Conservation (phyloP, 2,113 vertebrate species). For the Ramphastos sulfuratus region DNA sequence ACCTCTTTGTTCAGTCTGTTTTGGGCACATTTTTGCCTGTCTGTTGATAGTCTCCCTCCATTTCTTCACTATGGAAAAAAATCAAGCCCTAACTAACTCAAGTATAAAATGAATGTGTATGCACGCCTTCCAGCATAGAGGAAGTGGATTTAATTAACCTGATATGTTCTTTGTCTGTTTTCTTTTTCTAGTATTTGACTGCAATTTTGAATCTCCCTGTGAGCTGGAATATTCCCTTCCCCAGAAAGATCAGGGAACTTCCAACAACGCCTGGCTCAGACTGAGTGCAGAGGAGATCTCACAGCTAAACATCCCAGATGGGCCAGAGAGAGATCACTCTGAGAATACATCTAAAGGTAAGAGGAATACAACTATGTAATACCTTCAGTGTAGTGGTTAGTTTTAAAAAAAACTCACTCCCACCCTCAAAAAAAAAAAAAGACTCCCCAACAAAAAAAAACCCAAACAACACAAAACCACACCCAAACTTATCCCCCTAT, state of each 20-base stretch:
- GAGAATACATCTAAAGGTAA: slow-evolving; percentile 78
- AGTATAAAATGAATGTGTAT: not conserved
- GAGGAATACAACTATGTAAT: not conserved
- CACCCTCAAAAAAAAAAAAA: too few species aligned
- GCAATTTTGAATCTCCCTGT: slow-evolving; percentile 81
- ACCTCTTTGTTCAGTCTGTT: not conserved
- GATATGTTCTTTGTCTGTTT: not conserved
- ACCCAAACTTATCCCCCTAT: not conserved
- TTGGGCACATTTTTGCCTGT: not conserved
- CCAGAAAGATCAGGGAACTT: slow-evolving; percentile 31
- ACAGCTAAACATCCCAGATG: slow-evolving; percentile 54
- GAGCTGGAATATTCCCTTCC: slow-evolving; percentile 77
- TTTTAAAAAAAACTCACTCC: not conserved
- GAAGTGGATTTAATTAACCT: not conserved
- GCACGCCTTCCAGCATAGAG: not conserved
- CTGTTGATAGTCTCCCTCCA: not conserved
- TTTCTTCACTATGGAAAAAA: not conserved
- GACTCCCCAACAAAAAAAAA: too few species aligned
- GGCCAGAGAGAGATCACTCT: slow-evolving; percentile 65
- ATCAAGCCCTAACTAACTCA: not conserved
- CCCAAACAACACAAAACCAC: not conserved
- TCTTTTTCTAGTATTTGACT: slow-evolving; percentile 77
- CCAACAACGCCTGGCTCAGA: slow-evolving; percentile 71
- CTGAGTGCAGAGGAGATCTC: slow-evolving; percentile 71
- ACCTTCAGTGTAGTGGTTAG: not conserved